Evolutionary conservation across 1,140 invertebrate genomes (phyloP), one percentile per base, ranked within the genome.

Genomic region (Homalodisca vitripennis): DNA sequence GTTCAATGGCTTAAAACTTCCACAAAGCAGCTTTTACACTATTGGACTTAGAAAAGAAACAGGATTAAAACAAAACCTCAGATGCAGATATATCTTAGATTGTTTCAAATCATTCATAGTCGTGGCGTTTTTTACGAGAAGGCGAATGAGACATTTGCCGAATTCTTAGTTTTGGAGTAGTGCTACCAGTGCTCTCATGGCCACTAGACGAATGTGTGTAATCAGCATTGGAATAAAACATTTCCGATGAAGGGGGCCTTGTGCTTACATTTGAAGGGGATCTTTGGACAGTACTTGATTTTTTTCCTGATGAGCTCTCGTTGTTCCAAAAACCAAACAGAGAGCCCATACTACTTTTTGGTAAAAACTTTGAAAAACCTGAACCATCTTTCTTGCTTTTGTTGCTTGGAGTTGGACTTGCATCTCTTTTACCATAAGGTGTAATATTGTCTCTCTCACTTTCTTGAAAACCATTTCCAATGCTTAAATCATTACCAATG

Each of bases 141-240:
- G 46, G 73, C 60, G 69, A 74, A 14, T 72, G 57, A 66, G 55
- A 71, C 34, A 72, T 72, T 48, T 69, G 71, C 71, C 41, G 72
- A 60, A 70, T 53, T 73, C 14, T 51, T 51, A 72, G 10, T 60
- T 60, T 51, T 3, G 48, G 48, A 3, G 48, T 20, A 20, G 48
- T n/a, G n/a, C n/a, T n/a, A n/a, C n/a, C n/a, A n/a, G n/a, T n/a
- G n/a, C n/a, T 41, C 34, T 41, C 34, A 41, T 41, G 6, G 17
- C 34, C 17, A 10, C 17, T 41, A 41, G 34, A 41, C 6, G 34
- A 41, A 17, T 17, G 6, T 41, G 34, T n/a, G n/a, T n/a, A n/a
- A n/a, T n/a, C n/a, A n/a, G n/a, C n/a, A n/a, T n/a, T n/a, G n/a
- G n/a, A n/a, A n/a, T n/a, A n/a, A n/a, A n/a, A n/a, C n/a, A n/a